Evolutionary conservation across 2,888 invertebrate genomes (phyloP).

Genomic region (Cheilosia urbana): DNA sequence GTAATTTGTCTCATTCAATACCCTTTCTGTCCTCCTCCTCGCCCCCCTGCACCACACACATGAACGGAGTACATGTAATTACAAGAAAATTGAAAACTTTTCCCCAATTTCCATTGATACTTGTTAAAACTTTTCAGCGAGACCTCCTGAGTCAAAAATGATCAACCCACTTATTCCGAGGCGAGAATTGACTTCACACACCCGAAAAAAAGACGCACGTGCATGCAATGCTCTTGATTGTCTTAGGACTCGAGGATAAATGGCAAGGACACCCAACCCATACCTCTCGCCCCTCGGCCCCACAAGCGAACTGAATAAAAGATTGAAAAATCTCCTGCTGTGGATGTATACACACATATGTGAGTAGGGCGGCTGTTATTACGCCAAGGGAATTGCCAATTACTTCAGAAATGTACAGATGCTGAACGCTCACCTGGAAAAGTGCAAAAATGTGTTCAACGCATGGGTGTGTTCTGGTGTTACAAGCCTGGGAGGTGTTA

Average conservation of each 20-base stretch:
- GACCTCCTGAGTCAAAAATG: too few species aligned
- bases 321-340: conserved; percentile 1
- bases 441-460: conserved; percentile 63
- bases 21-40: too few species aligned
- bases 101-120: too few species aligned
- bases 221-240: too few species aligned
- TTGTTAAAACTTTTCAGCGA: too few species aligned
- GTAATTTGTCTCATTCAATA: too few species aligned
- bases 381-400: conserved; percentile 45
- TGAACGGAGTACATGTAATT: too few species aligned
- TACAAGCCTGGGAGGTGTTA: background rate
- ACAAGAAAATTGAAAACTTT: too few species aligned
- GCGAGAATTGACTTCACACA: too few species aligned
- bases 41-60: too few species aligned
- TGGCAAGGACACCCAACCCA: background rate
- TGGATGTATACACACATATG: background rate
- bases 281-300: background rate
- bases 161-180: too few species aligned
- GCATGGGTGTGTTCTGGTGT: background rate
- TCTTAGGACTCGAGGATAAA: background rate
- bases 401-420: conserved; percentile 15
- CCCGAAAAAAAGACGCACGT: too few species aligned
- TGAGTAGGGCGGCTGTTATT: conserved; percentile 21
- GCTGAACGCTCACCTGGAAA: conserved; percentile 49
- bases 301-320: conserved; percentile 16